Evolutionary conservation across 2,888 invertebrate species (phyloP), one percentile per base, ranked within the genome.

Genomic region (Drosophila ustulata): DNA sequence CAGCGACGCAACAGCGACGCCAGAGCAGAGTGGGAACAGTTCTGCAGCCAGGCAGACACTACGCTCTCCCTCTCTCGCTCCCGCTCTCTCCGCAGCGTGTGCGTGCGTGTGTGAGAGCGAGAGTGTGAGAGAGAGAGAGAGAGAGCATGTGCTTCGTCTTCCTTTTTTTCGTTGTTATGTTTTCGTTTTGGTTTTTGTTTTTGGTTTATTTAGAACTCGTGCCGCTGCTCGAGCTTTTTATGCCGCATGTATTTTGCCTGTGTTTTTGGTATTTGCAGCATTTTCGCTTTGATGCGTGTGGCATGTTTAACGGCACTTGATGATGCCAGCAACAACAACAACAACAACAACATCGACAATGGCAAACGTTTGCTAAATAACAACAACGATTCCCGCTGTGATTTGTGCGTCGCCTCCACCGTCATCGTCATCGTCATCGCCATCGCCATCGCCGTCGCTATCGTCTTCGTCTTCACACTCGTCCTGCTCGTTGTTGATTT

Each of bases 251-350:
- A 64, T 69, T 75, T 67, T 56, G 59, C 59, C 45, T 39, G 51
- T 59, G 51, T 66, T 70, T 49, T 62, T 56, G 71, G 63, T 59
- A 72, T 69, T 84, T 70, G 73, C 65, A 66, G 58, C 70, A 66
- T 73, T 85, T 85, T 87, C 69, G 69, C 80, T 64, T 83, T 80
- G 66, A 73, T 80, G 87, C 79, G 85, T 78, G 71, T 78, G 78
- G 80, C 85, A 79, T 82, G 75, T 72, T 88, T 72, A 82, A 75
- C 75, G 75, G 69, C 65, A 76, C 80, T 85, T 75, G 72, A 75
- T 76, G 76, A 71, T 72, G 68, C 68, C 32, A 50, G 23, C 51
- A 53, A n/a, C 69, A 59, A 45, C 62, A 46, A 39, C 52, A 47
- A 4, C 56, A 47, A 45, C 51, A 65, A 13, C 66, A 47, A 32